These are phyloP conservation scores for Oryzias celebensis DNA, from an alignment of 2,113 vertebrate genomes.

Conservation along the genomic window DNA sequence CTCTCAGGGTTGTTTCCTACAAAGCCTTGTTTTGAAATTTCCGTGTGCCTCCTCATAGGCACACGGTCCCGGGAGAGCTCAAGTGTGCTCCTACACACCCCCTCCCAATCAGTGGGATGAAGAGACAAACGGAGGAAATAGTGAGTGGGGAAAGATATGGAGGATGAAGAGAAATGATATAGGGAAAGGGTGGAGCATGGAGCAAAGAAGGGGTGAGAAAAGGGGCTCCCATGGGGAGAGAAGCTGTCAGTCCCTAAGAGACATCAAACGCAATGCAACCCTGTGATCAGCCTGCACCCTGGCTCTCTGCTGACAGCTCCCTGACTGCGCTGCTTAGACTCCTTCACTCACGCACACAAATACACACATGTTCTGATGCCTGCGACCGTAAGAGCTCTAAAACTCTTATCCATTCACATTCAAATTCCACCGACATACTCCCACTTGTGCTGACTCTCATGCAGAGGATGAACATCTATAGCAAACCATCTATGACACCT, in stretches of 20 bases:
- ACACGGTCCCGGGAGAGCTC: conserved; percentile 51
- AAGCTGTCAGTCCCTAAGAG: conserved; percentile 77
- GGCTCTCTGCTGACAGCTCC: conserved; percentile 72
- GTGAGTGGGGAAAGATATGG: conserved; percentile 40
- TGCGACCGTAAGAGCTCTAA: conserved; percentile 45
- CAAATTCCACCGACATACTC: conserved; percentile 62
- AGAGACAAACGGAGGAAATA: conserved; percentile 22
- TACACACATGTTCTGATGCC: conserved; percentile 27
- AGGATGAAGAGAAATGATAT: conserved; percentile 53
- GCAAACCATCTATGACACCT: conserved; percentile 28
- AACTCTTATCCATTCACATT: conserved; percentile 56
- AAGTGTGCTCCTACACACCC: conserved; percentile 33
- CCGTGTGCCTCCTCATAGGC: conserved; percentile 20
- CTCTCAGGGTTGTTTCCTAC: conserved; percentile 41
- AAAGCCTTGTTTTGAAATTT: conserved; percentile 49
- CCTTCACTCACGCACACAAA: conserved; percentile 38
- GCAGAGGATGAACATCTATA: conserved; percentile 36
- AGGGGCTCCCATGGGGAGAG: conserved; percentile 65
- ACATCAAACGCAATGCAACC: conserved; percentile 72
- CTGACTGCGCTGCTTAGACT: conserved; percentile 71
- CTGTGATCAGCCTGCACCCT: conserved; percentile 74
- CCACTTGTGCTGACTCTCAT: conserved; percentile 39
- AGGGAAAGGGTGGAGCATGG: conserved; percentile 42
- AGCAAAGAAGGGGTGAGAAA: conserved; percentile 52
- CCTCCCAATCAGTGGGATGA: conserved; percentile 27